phyloP scores from a whole-genome alignment of 2,797 vertebrate species.

The Helostoma temminkii region DNA sequence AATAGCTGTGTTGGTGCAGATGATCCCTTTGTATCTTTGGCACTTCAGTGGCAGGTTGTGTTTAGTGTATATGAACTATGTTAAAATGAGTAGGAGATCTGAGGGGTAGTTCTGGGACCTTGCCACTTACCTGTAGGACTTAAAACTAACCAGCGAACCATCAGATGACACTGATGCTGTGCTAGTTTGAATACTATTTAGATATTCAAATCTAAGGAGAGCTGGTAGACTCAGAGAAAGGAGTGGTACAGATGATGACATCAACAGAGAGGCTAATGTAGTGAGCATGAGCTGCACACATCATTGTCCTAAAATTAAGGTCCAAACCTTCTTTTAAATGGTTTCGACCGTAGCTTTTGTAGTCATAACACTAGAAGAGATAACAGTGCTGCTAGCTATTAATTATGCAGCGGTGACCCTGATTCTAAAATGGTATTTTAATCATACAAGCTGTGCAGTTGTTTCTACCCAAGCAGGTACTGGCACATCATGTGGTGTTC shows the following conservation, averaged over 20 bases:
- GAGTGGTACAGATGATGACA: slow-evolving; percentile 40
- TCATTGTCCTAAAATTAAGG: slow-evolving; percentile 39
- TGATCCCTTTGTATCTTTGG: neutral
- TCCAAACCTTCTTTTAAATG: neutral
- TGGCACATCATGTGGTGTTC: slow-evolving; percentile 1
- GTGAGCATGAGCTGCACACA: slow-evolving; percentile 35
- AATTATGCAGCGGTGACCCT: slow-evolving; percentile 49
- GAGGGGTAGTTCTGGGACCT: slow-evolving; percentile 24
- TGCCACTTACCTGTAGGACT: slow-evolving; percentile 25
- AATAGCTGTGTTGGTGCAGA: neutral
- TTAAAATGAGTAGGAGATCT: neutral
- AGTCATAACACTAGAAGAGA: neutral
- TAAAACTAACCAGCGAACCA: slow-evolving; percentile 29
- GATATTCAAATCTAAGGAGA: slow-evolving; percentile 58
- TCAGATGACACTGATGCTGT: neutral
- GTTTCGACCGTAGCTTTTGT: slow-evolving; percentile 19
- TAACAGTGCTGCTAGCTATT: slow-evolving; percentile 17
- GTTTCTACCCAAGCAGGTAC: slow-evolving; percentile 27
- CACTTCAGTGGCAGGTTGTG: slow-evolving; percentile 13
- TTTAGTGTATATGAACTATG: slow-evolving; percentile 8
- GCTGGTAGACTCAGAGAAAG: slow-evolving; percentile 1
- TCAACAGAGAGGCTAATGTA: slow-evolving; percentile 36
- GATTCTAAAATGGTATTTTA: slow-evolving; percentile 34
- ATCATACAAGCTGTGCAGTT: slow-evolving; percentile 29
- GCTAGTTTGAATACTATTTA: slow-evolving; percentile 57